These are phyloP conservation scores for Crenichthys baileyi DNA, from an alignment of 2,797 vertebrate genomes.

Conservation along the genomic window DNA sequence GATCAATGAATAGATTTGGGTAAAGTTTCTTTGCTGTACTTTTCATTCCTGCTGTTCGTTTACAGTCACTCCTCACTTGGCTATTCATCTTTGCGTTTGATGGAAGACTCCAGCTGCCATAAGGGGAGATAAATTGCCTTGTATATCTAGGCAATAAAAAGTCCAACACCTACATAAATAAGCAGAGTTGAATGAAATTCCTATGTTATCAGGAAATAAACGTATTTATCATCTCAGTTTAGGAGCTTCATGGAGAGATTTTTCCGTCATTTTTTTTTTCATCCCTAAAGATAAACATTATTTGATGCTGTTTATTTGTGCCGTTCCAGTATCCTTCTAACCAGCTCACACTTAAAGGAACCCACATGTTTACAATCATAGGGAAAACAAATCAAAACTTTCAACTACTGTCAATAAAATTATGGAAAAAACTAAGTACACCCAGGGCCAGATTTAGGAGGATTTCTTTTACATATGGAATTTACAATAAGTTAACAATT, in stretches of 20 bases:
- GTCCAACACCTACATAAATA: conserved; percentile 65
- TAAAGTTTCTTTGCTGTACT: conserved; percentile 27
- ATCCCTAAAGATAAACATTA: conserved; percentile 31
- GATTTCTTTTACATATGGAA: no score
- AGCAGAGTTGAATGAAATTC: conserved; percentile 27
- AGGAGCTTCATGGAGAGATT: conserved; percentile 31
- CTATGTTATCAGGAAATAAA: conserved; percentile 57
- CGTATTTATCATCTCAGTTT: conserved; percentile 55
- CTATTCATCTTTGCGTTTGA: conserved; percentile 39
- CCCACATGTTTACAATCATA: not conserved
- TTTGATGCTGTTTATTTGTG: conserved; percentile 43
- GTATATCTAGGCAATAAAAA: conserved; percentile 49
- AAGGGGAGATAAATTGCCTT: conserved; percentile 34
- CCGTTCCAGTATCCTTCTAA: conserved; percentile 28
- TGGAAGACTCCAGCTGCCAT: conserved; percentile 24
- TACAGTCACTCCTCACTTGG: conserved; percentile 43
- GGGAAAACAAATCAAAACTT: not conserved
- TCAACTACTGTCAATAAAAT: no score
- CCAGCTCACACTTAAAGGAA: conserved; percentile 10
- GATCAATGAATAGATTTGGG: conserved; percentile 39
- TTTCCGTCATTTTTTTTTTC: conserved; percentile 19
- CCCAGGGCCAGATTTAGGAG: no score
- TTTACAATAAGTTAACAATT: no score
- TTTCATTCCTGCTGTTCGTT: conserved; percentile 40
- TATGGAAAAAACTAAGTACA: no score